phyloP scores from a whole-genome alignment of 2,113 vertebrate genomes.

The Pyxicephalus adspersus region DNA sequence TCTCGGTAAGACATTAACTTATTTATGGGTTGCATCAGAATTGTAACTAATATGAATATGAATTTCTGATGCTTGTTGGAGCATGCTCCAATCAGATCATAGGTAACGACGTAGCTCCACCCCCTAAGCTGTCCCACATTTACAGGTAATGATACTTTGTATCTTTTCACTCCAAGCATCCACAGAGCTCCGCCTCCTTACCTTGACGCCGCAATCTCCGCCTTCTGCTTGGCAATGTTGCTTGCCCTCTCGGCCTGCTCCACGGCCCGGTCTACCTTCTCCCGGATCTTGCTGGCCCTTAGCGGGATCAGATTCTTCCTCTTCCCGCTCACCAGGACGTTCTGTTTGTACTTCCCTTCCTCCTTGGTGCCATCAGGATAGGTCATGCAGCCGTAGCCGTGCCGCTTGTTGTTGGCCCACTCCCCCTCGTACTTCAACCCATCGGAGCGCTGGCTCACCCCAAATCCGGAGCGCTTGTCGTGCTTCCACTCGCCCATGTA shows the following conservation, averaged over 20 bases:
- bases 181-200: slow-evolving; percentile 62
- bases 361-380: slow-evolving; percentile 96
- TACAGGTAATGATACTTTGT: no score
- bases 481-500: slow-evolving; percentile 95
- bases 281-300: slow-evolving; percentile 93
- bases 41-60: no score
- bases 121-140: no score
- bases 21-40: no score
- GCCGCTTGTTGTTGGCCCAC: slow-evolving; percentile 91
- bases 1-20: no score
- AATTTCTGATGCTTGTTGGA: no score
- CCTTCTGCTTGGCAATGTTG: slow-evolving; percentile 96
- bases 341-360: slow-evolving; percentile 98
- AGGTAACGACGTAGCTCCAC: no score
- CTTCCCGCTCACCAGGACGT: slow-evolving; percentile 91
- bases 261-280: slow-evolving; percentile 94
- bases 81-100: no score
- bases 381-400: slow-evolving; percentile 96
- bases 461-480: slow-evolving; percentile 91
- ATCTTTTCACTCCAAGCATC: no score
- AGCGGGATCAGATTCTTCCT: slow-evolving; percentile 97
- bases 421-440: slow-evolving; percentile 93
- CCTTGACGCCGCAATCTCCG: slow-evolving; percentile 95
- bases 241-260: slow-evolving; percentile 90
- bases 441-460: slow-evolving; percentile 90